Conservation (phyloP, 2,888 invertebrate genomes). For the Agrotis exclamationis region DNA sequence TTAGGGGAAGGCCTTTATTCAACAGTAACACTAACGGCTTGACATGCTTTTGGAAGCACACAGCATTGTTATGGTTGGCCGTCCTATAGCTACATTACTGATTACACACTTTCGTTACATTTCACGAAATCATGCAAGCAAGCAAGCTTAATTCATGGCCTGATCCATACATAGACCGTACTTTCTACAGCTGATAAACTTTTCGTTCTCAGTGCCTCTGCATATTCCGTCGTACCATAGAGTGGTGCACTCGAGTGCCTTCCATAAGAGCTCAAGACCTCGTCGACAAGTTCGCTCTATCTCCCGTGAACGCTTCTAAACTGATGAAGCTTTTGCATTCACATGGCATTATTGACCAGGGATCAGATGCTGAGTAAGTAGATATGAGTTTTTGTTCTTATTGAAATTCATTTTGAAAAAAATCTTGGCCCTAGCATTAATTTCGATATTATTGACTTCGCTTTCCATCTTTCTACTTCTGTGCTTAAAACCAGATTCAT, state of each 20-base stretch:
- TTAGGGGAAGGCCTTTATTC: no score
- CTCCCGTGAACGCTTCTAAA: conserved; percentile 68
- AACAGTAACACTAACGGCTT: no score
- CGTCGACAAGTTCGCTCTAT: conserved; percentile 62
- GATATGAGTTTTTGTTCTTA: background rate
- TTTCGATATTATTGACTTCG: background rate
- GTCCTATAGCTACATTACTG: no score
- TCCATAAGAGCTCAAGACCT: conserved; percentile 56
- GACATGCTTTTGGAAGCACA: no score
- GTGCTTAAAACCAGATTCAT: background rate
- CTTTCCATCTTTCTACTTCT: background rate
- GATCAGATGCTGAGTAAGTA: conserved; percentile 69
- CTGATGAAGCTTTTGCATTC: conserved; percentile 71
- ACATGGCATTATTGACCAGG: conserved; percentile 64
- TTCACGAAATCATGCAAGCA: no score
- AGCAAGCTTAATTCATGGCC: no score
- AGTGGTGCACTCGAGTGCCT: conserved; percentile 58
- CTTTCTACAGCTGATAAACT: background rate
- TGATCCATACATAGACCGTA: no score
- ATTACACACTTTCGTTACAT: no score
- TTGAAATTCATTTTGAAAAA: background rate
- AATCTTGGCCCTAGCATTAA: background rate
- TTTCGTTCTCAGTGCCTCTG: conserved; percentile 73
- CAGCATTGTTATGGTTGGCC: no score
- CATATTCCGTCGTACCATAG: conserved; percentile 78